These are phyloP conservation scores for Mus pahari DNA, from an alignment of 2,113 vertebrate genomes.

Conservation along the genomic window DNA sequence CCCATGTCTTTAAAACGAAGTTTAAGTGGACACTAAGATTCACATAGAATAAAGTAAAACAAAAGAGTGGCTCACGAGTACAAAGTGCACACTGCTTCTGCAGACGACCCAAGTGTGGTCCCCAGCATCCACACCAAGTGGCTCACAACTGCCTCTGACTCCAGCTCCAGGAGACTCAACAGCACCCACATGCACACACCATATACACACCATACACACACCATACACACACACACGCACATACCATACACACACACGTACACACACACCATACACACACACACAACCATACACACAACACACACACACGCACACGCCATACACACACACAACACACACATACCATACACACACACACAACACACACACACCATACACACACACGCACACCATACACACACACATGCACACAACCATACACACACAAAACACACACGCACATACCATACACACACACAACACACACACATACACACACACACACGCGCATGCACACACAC, in stretches of 20 bases:
- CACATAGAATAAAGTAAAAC: neutral
- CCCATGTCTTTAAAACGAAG: neutral
- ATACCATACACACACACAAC: neutral
- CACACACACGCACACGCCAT: neutral
- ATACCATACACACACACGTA: neutral
- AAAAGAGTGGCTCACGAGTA: neutral
- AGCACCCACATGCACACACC: neutral
- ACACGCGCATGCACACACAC: no score
- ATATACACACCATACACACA: neutral
- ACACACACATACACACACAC: neutral
- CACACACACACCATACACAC: neutral
- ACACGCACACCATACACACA: neutral
- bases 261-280: neutral
- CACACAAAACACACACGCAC: neutral
- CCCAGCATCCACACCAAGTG: neutral
- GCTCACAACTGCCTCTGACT: neutral
- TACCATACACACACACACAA: neutral
- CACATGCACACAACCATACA: no score
- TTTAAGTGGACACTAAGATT: neutral
- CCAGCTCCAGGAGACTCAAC: neutral
- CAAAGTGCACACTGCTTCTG: no score
- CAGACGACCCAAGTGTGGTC: no score
- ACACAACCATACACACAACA: neutral
- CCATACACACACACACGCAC: neutral
- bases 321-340: neutral